Evolutionary conservation across 35 echinoderm and acorn worm species (phyloP), one percentile per base, ranked within the genome.

Genomic region (Acanthaster planci): DNA sequence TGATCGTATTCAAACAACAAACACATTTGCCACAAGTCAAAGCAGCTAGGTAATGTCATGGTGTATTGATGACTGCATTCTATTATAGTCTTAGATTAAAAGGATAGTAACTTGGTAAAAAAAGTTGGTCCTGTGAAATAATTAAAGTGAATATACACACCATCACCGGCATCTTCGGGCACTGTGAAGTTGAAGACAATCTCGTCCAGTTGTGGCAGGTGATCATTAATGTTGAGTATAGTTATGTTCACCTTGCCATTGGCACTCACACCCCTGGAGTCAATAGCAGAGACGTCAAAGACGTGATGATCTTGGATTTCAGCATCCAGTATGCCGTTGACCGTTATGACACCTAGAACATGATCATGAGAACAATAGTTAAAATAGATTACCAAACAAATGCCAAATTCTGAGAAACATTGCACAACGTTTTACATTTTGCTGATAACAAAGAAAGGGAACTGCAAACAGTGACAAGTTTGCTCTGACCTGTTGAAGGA

Each of bases 161-260:
- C 80, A 78, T 68, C 23, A 1, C 19, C 8, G 29, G 90, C 81
- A 57, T 90, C 84, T 57, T 97, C 95, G 67, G 88, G 91, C 51
- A 97, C 90, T 40, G 95, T 84, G 82, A 91, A 90, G 47, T 92
- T 94, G 81, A 94, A 94, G 17, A 78, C 78, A 6, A 31, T 52
- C 44, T 87, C 60, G 32, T 42, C 67, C 53, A 99, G 86, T 12
- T 18, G 15, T 8, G 96, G 96, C 0, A 82, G 79, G 67, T 91
- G 88, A 67, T 99, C 95, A 42, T 97, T 97, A 15, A 85, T 80
- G 81, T 97, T 88, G 1, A 94, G 87, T 21, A 94, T 54, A 34
- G 77, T 95, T 30, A 95, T 51, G 36, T 53, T 27, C 5, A 95
- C 93, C 1, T 36, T 78, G 0, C 89, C 93, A 19, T 35, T 8